Conservation (phyloP, 1,140 invertebrate genomes). For the Drosophila sturtevanti region DNA sequence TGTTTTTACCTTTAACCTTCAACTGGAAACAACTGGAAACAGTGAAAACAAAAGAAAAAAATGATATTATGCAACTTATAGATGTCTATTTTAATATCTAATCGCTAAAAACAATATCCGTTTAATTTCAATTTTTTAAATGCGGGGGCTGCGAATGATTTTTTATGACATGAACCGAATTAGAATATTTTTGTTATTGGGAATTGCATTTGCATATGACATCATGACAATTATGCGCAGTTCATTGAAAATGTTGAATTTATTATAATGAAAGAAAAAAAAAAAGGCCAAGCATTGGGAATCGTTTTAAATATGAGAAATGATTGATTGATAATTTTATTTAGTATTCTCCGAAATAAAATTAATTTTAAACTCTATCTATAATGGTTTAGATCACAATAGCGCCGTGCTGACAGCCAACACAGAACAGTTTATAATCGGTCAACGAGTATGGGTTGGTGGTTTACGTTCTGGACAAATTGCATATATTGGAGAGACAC, state of each 20-base stretch:
- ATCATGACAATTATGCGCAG: constrained; percentile 52
- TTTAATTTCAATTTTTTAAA: constrained; percentile 34
- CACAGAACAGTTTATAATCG: constrained; percentile 97
- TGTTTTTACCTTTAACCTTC: constrained; percentile 5
- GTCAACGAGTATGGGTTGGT: constrained; percentile 97
- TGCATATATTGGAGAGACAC: constrained; percentile 98
- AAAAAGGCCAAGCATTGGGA: constrained; percentile 43
- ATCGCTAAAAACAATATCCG: constrained; percentile 54
- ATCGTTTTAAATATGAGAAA: constrained; percentile 41
- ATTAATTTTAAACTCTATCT: constrained; percentile 13
- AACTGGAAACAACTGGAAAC: constrained; percentile 1
- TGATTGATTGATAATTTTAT: constrained; percentile 36
- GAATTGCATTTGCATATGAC: constrained; percentile 64
- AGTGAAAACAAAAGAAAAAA: not conserved
- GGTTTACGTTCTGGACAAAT: constrained; percentile 97
- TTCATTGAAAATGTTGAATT: constrained; percentile 22
- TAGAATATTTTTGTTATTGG: constrained; percentile 58
- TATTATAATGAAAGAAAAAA: constrained; percentile 41
- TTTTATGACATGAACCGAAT: constrained; percentile 62
- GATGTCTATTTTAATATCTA: constrained; percentile 42
- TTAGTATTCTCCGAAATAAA: constrained; percentile 11
- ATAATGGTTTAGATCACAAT: constrained; percentile 88
- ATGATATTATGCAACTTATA: constrained; percentile 37
- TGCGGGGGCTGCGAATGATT: constrained; percentile 62
- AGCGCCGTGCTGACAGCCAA: constrained; percentile 93